These are phyloP conservation scores for Bombus waltoni DNA, from an alignment of 1,140 invertebrate genomes.

Conservation along the genomic window DNA sequence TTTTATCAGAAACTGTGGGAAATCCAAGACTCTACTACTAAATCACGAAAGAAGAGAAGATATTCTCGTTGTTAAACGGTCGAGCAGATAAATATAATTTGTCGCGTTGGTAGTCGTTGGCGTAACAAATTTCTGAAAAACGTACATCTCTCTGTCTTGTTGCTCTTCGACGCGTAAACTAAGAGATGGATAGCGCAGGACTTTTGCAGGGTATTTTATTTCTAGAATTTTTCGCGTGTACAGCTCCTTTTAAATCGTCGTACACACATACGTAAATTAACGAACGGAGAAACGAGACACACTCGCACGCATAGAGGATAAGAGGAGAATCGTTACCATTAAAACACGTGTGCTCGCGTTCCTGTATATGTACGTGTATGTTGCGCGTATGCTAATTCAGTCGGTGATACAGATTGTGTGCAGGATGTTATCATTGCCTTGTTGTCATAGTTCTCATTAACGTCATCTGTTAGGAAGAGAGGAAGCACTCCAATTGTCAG, in stretches of 20 bases:
- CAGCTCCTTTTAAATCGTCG: not conserved
- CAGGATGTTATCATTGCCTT: constrained; percentile 34
- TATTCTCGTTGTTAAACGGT: not conserved
- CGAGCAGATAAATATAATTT: not conserved
- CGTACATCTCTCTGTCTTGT: too few relatives aligned
- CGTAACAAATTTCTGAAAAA: too few relatives aligned
- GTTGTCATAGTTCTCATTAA: constrained; percentile 25
- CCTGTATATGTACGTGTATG: constrained; percentile 14
- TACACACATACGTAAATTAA: not conserved
- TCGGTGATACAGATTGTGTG: constrained; percentile 7
- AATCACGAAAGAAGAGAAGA: not conserved
- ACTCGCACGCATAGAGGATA: not conserved
- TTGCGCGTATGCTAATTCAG: constrained; percentile 7
- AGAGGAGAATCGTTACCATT: not conserved
- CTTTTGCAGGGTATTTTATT: not conserved
- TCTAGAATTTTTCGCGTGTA: not conserved
- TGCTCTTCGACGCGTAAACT: too few relatives aligned
- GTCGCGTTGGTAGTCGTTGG: not conserved
- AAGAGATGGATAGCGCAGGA: not conserved
- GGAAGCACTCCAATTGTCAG: constrained; percentile 28
- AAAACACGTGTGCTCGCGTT: not conserved
- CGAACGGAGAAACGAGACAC: not conserved
- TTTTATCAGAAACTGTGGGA: not conserved
- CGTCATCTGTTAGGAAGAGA: constrained; percentile 27
- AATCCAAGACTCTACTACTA: not conserved